Base-by-base conservation (phyloP, 2,888 invertebrate genomes). In the Brachycybe producta region DNA sequence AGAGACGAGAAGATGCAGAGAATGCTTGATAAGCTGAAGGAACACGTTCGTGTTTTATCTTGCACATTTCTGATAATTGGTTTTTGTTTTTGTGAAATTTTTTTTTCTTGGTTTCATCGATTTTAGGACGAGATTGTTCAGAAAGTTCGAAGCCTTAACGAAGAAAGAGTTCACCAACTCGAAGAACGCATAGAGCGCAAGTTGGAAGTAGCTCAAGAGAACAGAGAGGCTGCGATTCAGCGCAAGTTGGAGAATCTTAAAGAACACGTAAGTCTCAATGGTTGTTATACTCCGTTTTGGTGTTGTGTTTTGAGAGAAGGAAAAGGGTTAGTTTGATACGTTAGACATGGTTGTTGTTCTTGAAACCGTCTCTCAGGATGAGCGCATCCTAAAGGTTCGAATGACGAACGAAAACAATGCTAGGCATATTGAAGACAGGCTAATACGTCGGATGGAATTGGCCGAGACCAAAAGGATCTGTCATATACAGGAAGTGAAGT, bases 1-100 rank as follows among this genome's bases (percentile, higher is more conserved):
- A 81, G 91, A 57, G 87, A 90, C 67, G 86, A 85, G 66, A 85
- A 88, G 67, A 81, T 90, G 60, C 84, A 84, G 71, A 86, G 84
- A 70, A 85, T 90, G 80, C 72, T 87, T 60, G 86, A 87, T 60
- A 82, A 87, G 59, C 80, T 91, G 54, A 84, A 84, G 69, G 87
- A 90, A 68, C 91, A 91, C 70, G 91, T 91, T 66, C 79, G 83
- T 71, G 58, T 53, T 53, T 49, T n/a, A n/a, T n/a, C n/a, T 17
- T 15, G 44, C 44, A 30, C 1, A 30, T 19, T 30, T 28, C 1
- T 39, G 19, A 15, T 3, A 17, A 34, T 11, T 19, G 15, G n/a
- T 45, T 19, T 44, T 35, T n/a, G 5, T 35, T 44, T 19, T 15
- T 45, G 21, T 26, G n/a, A n/a, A 32, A 32, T 17, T n/a, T 44